phyloP scores from a whole-genome alignment of 2,113 vertebrate species.

The Amazona vittata region DNA sequence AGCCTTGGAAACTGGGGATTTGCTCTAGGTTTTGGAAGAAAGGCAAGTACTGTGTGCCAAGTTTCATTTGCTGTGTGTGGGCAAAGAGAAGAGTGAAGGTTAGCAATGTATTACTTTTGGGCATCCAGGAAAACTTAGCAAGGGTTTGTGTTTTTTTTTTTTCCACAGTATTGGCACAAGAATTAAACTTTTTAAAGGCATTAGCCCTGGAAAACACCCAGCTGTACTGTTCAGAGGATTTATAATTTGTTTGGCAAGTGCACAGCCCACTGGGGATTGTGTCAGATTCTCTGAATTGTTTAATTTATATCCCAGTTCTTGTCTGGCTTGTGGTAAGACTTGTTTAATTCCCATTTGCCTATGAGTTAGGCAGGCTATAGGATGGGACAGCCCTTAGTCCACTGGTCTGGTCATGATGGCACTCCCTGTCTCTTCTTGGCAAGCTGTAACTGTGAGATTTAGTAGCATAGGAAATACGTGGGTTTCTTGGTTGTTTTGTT shows the following conservation, averaged over 20 bases:
- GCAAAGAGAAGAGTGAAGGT: not conserved
- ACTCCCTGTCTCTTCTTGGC: fast-evolving
- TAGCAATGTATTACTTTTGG: not conserved
- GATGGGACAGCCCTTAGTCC: not conserved
- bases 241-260: not conserved
- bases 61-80: not conserved
- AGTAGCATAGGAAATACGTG: not conserved
- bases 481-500: not conserved
- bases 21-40: not conserved
- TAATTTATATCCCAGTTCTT: not conserved
- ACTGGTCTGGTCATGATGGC: fast-evolving
- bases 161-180: not conserved
- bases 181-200: not conserved
- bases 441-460: not conserved
- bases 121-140: not conserved
- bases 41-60: not conserved
- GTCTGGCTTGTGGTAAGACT: not conserved
- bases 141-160: not conserved
- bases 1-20: not conserved
- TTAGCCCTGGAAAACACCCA: not conserved
- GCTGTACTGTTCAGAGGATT: not conserved
- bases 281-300: not conserved
- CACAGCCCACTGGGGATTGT: not conserved
- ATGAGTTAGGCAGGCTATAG: not conserved
- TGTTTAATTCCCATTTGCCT: fast-evolving